Base-by-base conservation (phyloP, 2,113 vertebrate species). In the Trochalopteron elliotii region DNA sequence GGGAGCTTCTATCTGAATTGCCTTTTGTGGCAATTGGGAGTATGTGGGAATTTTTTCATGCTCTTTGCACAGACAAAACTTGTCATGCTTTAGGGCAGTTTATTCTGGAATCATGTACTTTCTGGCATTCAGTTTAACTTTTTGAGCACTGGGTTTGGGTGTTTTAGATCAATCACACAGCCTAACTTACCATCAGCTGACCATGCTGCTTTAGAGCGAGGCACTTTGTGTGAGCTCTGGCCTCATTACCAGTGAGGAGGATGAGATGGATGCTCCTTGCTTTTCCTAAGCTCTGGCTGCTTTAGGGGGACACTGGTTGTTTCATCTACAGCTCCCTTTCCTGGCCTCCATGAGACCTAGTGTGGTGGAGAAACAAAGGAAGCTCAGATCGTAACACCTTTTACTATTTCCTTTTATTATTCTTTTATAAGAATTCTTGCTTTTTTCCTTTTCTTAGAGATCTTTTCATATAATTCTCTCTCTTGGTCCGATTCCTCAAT, bases 131-230 rank as follows among this genome's bases (percentile, higher is more conserved):
- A 71, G 2, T 77, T 83, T 39, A 60, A 56, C 15, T 44, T 79
- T 75, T 52, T 49, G n/a, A 68, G 28, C 7, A 9, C 7, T 21
- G 31, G 6, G 12, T 84, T 82, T 39, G 25, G 0, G 1, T 52
- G n/a, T 24, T 81, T 89, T 16, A 79, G 12, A 28, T 59, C 5
- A 63, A 12, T 63, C 9, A 55, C 65, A 6, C 64, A 71, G 12
- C 3, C 24, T 71, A 25, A 50, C 1, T 47, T 89, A 33, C 10
- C n/a, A 10, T 70, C 52, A 93, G 12, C 31, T 9, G 31, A 45
- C 0, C 0, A 5, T 0, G 0, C 11, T 59, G 40, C 56, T 35
- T 23, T 23, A 69, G 40, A 49, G 28, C 17, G 56, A 63, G 9
- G 5, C 1, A 0, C 12, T 68, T 50, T 1, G 0, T 1, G 0